Evolutionary conservation across 2,113 vertebrate species (phyloP).

Genomic region (Lagenorhynchus albirostris): DNA sequence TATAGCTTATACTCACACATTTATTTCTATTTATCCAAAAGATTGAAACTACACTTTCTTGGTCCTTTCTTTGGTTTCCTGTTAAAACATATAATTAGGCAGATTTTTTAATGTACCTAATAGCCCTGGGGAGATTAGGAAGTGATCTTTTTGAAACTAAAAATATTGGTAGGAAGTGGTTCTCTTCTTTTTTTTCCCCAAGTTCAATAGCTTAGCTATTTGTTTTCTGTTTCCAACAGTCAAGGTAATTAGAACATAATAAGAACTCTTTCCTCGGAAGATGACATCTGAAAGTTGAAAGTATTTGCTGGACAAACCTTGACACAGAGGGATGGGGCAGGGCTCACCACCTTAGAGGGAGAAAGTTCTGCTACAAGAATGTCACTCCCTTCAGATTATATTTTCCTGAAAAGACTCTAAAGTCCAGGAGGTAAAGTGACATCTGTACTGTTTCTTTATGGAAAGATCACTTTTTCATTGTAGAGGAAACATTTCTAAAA

Average conservation of each 20-base stretch:
- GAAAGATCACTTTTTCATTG: not conserved
- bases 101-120: not conserved
- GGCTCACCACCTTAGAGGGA: not conserved
- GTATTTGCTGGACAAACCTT: not conserved
- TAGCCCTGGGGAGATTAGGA: not conserved
- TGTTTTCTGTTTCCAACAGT: constrained; percentile 49
- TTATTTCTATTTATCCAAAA: constrained; percentile 47
- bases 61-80: not conserved
- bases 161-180: constrained; percentile 11
- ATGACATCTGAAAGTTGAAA: constrained; percentile 44
- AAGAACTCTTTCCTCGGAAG: not conserved
- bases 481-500: not conserved
- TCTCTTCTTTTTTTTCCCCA: not conserved
- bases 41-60: not conserved
- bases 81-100: constrained; percentile 42
- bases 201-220: constrained; percentile 54
- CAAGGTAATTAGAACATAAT: constrained; percentile 54
- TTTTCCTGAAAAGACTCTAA: not conserved
- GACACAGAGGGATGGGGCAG: not conserved
- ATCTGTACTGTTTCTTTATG: not conserved
- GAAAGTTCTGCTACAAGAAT: not conserved
- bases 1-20: not conserved
- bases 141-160: not conserved
- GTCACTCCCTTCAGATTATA: not conserved
- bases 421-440: not conserved